A percentile compares a stretch with the other conserved stretches of the same genome.
Conservation (phyloP, 2,888 invertebrate species). For the Cheilosia variabilis region DNA sequence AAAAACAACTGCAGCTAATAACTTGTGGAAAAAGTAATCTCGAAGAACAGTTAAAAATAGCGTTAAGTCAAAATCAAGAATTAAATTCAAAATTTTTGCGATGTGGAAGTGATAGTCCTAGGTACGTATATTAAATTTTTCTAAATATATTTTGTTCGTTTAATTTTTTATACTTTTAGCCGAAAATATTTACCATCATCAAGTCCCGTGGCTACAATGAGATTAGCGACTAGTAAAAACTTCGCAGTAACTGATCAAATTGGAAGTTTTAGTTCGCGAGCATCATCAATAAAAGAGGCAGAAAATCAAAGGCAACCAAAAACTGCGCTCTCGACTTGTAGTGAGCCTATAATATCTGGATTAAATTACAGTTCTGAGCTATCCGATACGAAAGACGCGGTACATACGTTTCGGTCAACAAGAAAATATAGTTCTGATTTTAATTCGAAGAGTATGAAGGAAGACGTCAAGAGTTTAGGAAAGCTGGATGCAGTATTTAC, state of each 20-base stretch:
- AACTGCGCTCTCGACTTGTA: slow-evolving; percentile 56
- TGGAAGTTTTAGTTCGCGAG: slow-evolving; percentile 26
- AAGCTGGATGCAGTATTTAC: slow-evolving; percentile 89
- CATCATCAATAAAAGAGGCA: slow-evolving; percentile 37
- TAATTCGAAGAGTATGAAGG: slow-evolving; percentile 80
- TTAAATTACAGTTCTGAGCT: slow-evolving; percentile 37
- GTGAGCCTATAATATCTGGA: slow-evolving; percentile 57
- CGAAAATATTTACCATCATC: slow-evolving; percentile 37
- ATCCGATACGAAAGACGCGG: slow-evolving; percentile 20
- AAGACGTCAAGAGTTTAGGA: slow-evolving; percentile 84
- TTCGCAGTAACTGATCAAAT: slow-evolving; percentile 12
- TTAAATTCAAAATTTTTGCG: slow-evolving; percentile 85
- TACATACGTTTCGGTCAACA: not conserved
- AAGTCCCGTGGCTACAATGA: slow-evolving; percentile 16
- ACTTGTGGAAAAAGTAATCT: slow-evolving; percentile 86
- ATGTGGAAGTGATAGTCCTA: slow-evolving; percentile 81
- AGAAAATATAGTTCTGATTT: slow-evolving; percentile 44
- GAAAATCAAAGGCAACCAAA: slow-evolving; percentile 70
- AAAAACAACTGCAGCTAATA: slow-evolving; percentile 87
- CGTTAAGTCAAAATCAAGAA: slow-evolving; percentile 85
- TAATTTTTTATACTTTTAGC: slow-evolving; percentile 36
- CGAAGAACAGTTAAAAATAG: slow-evolving; percentile 86
- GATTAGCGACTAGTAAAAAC: slow-evolving; percentile 20
- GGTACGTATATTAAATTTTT: slow-evolving; percentile 76
- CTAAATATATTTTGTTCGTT: not conserved